A percentile compares a stretch with the other conserved stretches of the same genome.
Evolutionary conservation across 2,888 invertebrate species (phyloP).

Genomic region (Tipula confusa): DNA sequence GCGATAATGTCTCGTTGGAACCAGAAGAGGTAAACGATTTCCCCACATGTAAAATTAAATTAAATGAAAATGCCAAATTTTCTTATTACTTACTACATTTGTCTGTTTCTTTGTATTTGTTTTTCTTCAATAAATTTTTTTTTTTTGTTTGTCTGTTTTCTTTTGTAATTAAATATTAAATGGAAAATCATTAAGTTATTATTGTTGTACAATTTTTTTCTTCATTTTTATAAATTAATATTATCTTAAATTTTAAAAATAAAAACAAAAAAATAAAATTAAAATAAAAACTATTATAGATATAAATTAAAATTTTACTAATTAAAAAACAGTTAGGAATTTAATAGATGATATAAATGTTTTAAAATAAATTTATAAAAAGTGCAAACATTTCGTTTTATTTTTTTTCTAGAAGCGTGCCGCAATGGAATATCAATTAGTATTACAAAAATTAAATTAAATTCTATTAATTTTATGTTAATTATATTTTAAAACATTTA

Average conservation of each 20-base stretch:
- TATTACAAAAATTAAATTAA: background rate
- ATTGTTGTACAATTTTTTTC: background rate
- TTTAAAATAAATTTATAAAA: background rate
- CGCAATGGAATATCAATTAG: background rate
- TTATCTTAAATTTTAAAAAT: background rate
- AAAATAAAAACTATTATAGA: background rate
- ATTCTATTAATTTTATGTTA: background rate
- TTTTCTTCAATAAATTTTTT: background rate
- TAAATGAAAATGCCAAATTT: background rate
- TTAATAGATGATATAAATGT: too few species aligned
- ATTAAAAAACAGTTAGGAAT: background rate
- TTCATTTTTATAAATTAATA: background rate
- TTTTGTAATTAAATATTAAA: background rate
- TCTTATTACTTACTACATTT: background rate
- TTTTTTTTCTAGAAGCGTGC: background rate
- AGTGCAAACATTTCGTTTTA: background rate
- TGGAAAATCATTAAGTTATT: constrained; percentile 3
- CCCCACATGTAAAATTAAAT: background rate
- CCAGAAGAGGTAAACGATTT: too few species aligned
- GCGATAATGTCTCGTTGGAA: too few species aligned
- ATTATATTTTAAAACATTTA: background rate
- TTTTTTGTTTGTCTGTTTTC: background rate
- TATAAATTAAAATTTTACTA: constrained; percentile 20
- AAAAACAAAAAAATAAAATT: background rate
- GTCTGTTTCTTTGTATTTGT: background rate